A percentile compares a stretch with the other conserved stretches of the same genome.
phyloP scores from a whole-genome alignment of 2,113 vertebrate genomes.

The Dryoscopus gambensis region DNA sequence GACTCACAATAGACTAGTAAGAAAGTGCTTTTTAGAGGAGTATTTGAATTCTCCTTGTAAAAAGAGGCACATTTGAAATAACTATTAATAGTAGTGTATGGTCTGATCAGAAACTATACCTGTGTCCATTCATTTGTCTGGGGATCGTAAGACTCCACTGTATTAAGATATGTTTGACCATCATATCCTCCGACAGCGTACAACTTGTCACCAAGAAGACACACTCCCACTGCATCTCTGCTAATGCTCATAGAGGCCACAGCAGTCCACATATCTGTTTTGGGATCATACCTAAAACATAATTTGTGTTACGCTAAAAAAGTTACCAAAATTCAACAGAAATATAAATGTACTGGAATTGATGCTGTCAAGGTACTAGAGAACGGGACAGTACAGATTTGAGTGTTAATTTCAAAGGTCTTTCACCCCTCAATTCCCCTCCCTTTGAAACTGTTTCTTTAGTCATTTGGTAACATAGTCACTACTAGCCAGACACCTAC shows the following conservation, averaged over 20 bases:
- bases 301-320: not conserved
- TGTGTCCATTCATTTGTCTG: constrained; percentile 98
- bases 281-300: constrained; percentile 89
- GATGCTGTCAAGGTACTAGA: not conserved
- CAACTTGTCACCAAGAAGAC: constrained; percentile 92
- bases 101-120: constrained; percentile 70
- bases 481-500: not conserved
- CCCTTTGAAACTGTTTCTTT: not conserved
- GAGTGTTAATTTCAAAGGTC: not conserved
- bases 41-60: not conserved
- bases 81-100: not conserved
- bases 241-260: constrained; percentile 98
- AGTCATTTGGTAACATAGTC: not conserved
- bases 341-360: not conserved
- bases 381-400: not conserved
- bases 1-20: not conserved
- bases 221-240: constrained; percentile 95
- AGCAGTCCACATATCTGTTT: constrained; percentile 96
- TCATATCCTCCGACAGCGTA: constrained; percentile 97
- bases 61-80: not conserved
- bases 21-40: not conserved
- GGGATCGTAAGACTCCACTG: constrained; percentile 95
- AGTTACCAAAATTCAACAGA: not conserved
- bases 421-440: not conserved
- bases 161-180: constrained; percentile 92